These are phyloP conservation scores for Elanoides forficatus DNA, from an alignment of 2,113 vertebrate genomes.

Conservation along the genomic window DNA sequence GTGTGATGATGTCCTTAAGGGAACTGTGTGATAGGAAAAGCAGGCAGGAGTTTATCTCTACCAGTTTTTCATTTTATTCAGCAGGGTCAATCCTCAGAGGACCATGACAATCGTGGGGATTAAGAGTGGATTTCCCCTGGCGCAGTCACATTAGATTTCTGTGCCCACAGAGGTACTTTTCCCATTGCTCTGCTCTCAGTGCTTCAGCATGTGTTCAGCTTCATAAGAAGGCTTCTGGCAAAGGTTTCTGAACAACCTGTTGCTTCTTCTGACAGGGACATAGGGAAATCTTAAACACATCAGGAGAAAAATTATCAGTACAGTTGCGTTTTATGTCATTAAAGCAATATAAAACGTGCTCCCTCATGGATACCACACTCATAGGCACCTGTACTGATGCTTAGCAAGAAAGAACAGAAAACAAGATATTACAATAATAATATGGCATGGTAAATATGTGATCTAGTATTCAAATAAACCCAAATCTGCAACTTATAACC, in stretches of 20 bases:
- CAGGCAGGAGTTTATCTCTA: neutral
- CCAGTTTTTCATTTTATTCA: slow-evolving; percentile 15
- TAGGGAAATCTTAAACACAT: neutral
- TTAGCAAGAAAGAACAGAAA: neutral
- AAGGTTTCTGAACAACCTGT: neutral
- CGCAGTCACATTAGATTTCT: neutral
- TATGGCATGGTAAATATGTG: neutral
- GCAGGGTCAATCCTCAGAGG: neutral
- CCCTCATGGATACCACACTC: neutral
- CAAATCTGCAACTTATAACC: neutral
- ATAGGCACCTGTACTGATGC: neutral
- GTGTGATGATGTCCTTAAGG: neutral
- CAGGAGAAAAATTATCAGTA: neutral
- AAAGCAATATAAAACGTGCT: neutral
- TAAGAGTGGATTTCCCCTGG: neutral
- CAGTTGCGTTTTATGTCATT: neutral
- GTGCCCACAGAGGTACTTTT: neutral
- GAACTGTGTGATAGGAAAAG: neutral
- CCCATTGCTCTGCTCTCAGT: neutral
- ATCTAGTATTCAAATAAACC: neutral
- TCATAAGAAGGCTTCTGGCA: neutral
- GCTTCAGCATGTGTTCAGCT: neutral
- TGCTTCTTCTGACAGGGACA: neutral
- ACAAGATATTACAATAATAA: neutral
- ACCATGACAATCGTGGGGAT: neutral